A percentile compares a stretch with the other conserved stretches of the same genome.
These are phyloP conservation scores for Drosophila nigromelanica DNA, from an alignment of 1,140 invertebrate species.

Conservation along the genomic window DNA sequence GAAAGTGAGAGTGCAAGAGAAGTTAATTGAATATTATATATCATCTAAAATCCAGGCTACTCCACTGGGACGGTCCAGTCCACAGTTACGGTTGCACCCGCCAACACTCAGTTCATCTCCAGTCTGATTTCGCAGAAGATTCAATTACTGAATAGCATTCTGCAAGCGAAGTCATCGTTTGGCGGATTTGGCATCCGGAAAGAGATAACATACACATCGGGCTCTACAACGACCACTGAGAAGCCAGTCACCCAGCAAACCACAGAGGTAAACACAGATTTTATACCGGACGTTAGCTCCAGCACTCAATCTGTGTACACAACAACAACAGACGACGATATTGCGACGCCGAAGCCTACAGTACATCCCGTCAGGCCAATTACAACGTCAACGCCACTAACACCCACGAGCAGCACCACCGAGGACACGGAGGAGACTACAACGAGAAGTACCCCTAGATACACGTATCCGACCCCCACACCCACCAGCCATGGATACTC, in stretches of 20 bases:
- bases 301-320: constrained; percentile 67
- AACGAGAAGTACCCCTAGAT: constrained; percentile 26
- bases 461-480: constrained; percentile 38
- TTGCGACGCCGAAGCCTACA: constrained; percentile 64
- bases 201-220: constrained; percentile 25
- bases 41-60: constrained; percentile 26
- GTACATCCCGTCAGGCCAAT: constrained; percentile 63
- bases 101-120: constrained; percentile 54
- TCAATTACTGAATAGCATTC: constrained; percentile 47
- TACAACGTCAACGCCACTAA: constrained; percentile 40
- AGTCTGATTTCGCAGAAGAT: constrained; percentile 53
- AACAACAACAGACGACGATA: constrained; percentile 65
- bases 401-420: constrained; percentile 20
- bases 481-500: constrained; percentile 34
- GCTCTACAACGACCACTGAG: constrained; percentile 52
- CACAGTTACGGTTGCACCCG: constrained; percentile 35
- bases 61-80: constrained; percentile 15
- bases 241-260: constrained; percentile 47
- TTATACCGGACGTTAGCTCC: constrained; percentile 59
- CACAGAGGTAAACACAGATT: constrained; percentile 76
- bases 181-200: constrained; percentile 55
- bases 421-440: constrained; percentile 17
- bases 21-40: background rate
- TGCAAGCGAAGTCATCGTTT: constrained; percentile 54
- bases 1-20: background rate